Evolutionary conservation across 2,113 vertebrate species (phyloP).

Genomic region (Nibea albiflora): DNA sequence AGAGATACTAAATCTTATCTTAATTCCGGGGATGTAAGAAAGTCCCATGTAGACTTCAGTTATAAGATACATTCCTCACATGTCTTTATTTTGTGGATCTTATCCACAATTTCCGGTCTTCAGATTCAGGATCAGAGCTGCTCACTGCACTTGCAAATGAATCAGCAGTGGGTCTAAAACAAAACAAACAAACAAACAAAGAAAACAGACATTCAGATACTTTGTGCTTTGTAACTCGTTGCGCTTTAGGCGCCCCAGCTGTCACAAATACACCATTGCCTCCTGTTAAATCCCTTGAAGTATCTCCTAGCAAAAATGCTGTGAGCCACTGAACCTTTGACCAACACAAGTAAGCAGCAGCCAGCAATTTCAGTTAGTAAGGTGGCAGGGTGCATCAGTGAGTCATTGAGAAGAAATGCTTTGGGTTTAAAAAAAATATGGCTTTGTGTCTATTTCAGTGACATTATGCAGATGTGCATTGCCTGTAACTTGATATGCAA

Average conservation of each 20-base stretch:
- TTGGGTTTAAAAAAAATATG: neutral
- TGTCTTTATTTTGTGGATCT: neutral
- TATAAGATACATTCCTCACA: neutral
- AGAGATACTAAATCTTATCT: neutral
- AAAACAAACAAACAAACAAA: no score
- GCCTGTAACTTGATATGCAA: neutral
- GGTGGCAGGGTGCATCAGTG: constrained; percentile 32
- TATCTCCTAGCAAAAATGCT: constrained; percentile 14
- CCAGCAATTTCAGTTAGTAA: constrained; percentile 36
- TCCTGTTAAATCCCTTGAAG: neutral
- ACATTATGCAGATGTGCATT: constrained; percentile 17
- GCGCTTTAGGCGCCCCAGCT: constrained; percentile 1
- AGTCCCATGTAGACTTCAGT: neutral
- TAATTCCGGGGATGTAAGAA: neutral
- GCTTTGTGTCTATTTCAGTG: constrained; percentile 23
- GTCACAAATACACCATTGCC: neutral
- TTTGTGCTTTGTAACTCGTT: neutral
- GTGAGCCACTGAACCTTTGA: constrained; percentile 24
- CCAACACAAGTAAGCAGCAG: constrained; percentile 34
- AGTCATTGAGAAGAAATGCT: constrained; percentile 16
- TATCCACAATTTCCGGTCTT: neutral
- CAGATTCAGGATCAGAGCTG: neutral
- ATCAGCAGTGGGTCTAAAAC: neutral
- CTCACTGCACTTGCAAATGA: neutral
- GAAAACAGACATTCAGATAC: neutral